Conservation (phyloP, 2,113 vertebrate species). For the Mellivora capensis region DNA sequence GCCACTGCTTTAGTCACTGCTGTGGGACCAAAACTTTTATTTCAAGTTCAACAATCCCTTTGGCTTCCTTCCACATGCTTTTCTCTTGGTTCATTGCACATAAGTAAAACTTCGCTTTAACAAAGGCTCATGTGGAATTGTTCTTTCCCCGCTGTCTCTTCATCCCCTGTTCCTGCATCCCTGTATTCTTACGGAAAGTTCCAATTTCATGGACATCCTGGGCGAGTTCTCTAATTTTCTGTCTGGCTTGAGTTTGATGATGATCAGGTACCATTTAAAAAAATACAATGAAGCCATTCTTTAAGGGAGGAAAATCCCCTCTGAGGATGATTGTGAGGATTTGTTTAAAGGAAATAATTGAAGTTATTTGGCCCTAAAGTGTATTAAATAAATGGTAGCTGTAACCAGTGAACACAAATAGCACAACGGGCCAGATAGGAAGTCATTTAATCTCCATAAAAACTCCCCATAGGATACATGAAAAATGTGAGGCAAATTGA, state of each 20-base stretch:
- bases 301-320: neutral
- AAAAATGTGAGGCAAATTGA: neutral
- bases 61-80: neutral
- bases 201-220: neutral
- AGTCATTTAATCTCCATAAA: neutral
- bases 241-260: constrained; percentile 37
- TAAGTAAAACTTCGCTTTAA: neutral
- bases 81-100: neutral
- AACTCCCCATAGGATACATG: neutral
- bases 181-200: neutral
- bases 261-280: neutral
- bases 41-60: neutral
- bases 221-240: neutral
- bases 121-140: neutral
- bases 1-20: neutral
- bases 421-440: no score
- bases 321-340: neutral
- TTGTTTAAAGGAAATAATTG: neutral
- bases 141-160: neutral
- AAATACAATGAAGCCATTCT: neutral
- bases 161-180: neutral
- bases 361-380: neutral
- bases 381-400: neutral
- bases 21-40: neutral
- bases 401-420: neutral